phyloP scores from a whole-genome alignment of 2,888 invertebrate species.

The Epistrophella euchroma region DNA sequence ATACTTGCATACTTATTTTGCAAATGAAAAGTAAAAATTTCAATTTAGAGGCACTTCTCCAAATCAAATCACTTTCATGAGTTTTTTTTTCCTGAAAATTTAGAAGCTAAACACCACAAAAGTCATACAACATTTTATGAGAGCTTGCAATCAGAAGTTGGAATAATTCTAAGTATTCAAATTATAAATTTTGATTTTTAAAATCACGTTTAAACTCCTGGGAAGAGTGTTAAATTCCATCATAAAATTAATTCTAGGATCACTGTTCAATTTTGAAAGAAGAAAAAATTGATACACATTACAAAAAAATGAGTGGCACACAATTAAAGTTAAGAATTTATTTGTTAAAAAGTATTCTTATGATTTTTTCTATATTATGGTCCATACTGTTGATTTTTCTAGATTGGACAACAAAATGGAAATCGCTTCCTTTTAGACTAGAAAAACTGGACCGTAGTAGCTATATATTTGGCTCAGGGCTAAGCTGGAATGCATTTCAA shows the following conservation, averaged over 20 bases:
- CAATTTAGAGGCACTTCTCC: too few relatives aligned
- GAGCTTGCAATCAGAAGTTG: too few relatives aligned
- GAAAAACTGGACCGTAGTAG: constrained; percentile 27
- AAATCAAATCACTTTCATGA: too few relatives aligned
- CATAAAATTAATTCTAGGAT: constrained; percentile 1
- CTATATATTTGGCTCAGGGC: constrained; percentile 26
- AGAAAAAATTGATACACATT: not conserved
- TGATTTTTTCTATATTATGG: constrained; percentile 11
- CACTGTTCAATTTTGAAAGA: not conserved
- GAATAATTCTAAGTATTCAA: too few relatives aligned
- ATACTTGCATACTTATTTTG: too few relatives aligned
- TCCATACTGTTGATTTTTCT: constrained; percentile 36
- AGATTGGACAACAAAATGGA: constrained; percentile 33
- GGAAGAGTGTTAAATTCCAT: not conserved
- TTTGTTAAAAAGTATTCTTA: constrained; percentile 3
- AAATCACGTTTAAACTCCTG: not conserved
- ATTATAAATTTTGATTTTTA: not conserved
- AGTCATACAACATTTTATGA: too few relatives aligned
- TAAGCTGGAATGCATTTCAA: constrained; percentile 27
- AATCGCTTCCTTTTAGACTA: constrained; percentile 23
- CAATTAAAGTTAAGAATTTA: constrained; percentile 24
- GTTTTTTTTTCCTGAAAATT: too few relatives aligned
- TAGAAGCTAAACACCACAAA: too few relatives aligned
- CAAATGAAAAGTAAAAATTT: too few relatives aligned
- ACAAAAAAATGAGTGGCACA: not conserved